phyloP scores from a whole-genome alignment of 1,140 invertebrate genomes.

The Scaptomyza graminum region DNA sequence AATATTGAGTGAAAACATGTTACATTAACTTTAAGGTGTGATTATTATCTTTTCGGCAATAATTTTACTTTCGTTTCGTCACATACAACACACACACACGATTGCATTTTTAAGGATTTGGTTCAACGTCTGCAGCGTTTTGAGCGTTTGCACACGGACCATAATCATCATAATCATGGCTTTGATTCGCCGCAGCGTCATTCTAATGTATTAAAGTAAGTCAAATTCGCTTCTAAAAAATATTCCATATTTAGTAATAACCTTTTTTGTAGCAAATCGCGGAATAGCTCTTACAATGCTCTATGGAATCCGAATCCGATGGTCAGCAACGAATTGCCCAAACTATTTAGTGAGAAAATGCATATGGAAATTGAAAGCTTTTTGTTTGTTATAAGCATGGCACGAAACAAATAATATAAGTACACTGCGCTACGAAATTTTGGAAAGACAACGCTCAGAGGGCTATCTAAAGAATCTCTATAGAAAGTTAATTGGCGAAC shows the following conservation, averaged over 20 bases:
- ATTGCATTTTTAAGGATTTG: too few relatives aligned
- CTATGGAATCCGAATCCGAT: slow-evolving; percentile 60
- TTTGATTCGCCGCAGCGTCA: slow-evolving; percentile 80
- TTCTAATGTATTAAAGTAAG: slow-evolving; percentile 64
- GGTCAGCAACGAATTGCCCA: slow-evolving; percentile 34
- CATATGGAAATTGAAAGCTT: slow-evolving; percentile 51
- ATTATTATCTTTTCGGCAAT: too few relatives aligned
- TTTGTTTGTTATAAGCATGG: slow-evolving; percentile 61
- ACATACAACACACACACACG: too few relatives aligned
- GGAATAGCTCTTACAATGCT: slow-evolving; percentile 42
- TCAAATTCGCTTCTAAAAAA: background rate
- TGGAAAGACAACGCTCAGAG: slow-evolving; percentile 53
- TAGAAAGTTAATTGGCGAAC: slow-evolving; percentile 45
- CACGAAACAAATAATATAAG: slow-evolving; percentile 51
- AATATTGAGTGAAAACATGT: too few relatives aligned
- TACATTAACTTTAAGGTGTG: too few relatives aligned
- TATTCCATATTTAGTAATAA: background rate
- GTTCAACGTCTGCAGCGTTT: slow-evolving; percentile 52
- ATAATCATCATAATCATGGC: slow-evolving; percentile 75
- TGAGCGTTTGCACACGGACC: slow-evolving; percentile 57
- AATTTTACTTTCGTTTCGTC: too few relatives aligned
- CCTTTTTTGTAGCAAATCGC: slow-evolving; percentile 52
- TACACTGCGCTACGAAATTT: slow-evolving; percentile 48
- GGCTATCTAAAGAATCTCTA: slow-evolving; percentile 54
- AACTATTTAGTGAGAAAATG: slow-evolving; percentile 59